These are phyloP conservation scores for Agelas oroides DNA, from an alignment of 37 sponge, comb jelly and placozoan genomes.

Conservation along the genomic window DNA sequence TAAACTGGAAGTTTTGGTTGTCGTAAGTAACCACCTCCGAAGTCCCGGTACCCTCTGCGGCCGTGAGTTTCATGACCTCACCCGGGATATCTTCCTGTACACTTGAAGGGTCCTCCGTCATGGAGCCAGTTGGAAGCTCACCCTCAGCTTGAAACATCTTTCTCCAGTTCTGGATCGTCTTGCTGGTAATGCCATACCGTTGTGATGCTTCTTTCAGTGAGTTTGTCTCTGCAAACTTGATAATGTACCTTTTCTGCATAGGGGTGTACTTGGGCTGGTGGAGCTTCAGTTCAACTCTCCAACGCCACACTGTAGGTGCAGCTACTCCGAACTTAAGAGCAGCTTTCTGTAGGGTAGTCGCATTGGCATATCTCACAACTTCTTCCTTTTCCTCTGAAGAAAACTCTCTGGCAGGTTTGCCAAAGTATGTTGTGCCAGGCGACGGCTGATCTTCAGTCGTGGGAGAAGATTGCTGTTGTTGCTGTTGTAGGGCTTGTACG, in stretches of 20 bases:
- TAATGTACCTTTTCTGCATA: constrained; percentile 82
- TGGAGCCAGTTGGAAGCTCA: neutral
- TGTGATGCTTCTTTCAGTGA: constrained; percentile 76
- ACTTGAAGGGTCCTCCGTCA: neutral
- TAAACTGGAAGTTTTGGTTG: constrained; percentile 61
- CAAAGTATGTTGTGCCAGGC: constrained; percentile 58
- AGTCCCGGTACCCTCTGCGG: neutral
- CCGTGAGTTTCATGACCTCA: neutral
- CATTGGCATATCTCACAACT: constrained; percentile 85
- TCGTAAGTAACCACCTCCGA: constrained; percentile 63
- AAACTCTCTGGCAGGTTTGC: constrained; percentile 84
- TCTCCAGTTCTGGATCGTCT: constrained; percentile 85
- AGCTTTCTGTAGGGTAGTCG: constrained; percentile 86
- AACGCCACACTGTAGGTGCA: constrained; percentile 88
- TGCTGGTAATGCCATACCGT: constrained; percentile 73
- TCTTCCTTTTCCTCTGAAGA: constrained; percentile 78
- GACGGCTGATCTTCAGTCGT: neutral
- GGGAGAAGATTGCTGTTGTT: neutral
- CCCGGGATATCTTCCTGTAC: neutral
- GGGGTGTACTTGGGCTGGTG: constrained; percentile 79
- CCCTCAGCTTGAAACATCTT: constrained; percentile 55
- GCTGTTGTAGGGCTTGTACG: constrained; percentile 22
- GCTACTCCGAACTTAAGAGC: constrained; percentile 82
- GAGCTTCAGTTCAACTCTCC: constrained; percentile 85
- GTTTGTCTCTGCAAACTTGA: constrained; percentile 75